Base-by-base conservation (phyloP, 2,797 vertebrate species). In the Ctenosaura bakeri region DNA sequence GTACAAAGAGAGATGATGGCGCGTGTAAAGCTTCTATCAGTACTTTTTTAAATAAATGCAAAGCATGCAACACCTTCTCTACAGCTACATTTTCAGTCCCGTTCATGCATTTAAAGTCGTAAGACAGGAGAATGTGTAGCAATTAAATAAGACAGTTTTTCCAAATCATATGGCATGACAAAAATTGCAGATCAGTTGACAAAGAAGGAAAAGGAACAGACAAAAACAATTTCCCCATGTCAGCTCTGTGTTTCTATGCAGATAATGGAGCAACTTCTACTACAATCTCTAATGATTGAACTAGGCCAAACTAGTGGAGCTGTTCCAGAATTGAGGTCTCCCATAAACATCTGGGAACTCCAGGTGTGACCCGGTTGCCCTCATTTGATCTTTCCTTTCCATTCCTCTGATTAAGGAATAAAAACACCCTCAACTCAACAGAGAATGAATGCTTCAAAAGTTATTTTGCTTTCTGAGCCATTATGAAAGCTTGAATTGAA, bases 141-240 rank as follows among this genome's bases (percentile, higher is more conserved):
- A 12, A 89, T 86, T 91, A 74, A 87, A 78, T 86, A 82, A 32
- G 74, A 87, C 29, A 69, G 20, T 71, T 93, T 90, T 0, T 16
- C 82, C 82, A 88, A 87, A 73, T 14, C 42, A 32, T 42, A 90
- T 4, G 42, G 66, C 14, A 90, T 54, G 86, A n/a, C 6, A 20
- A 92, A 90, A 92, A 90, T 78, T 78, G 64, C 64, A 91, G 83
- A 82, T 77, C 86, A 88, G 92, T 74, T 13, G n/a, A 91, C 74
- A 10, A 81, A 38, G 18, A 38, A 46, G 24, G 9, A n/a, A 38
- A 81, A 8, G 56, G 87, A 69, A 87, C n/a, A 69, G 74, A 35
- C 81, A 4, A 38, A 89, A 84, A 64, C 32, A 14, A 12, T 18
- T 46, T 89, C 81, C 85, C 71, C 83, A 86, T 85, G 32, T 35